phyloP scores from a whole-genome alignment of 2,888 invertebrate species.

The Hemaris fuciformis region DNA sequence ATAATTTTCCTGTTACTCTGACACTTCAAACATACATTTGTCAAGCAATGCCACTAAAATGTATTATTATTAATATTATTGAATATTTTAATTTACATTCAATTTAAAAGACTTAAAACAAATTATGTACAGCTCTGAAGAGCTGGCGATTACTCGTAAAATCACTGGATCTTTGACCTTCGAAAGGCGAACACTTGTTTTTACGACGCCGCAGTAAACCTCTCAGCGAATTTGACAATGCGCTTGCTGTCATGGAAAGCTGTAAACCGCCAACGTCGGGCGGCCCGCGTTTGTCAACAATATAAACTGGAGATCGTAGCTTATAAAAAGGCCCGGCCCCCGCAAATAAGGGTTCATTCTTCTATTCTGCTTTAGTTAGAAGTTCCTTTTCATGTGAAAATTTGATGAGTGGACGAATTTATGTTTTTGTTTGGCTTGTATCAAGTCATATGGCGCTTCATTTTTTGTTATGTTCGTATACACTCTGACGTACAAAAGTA shows the following conservation, averaged over 20 bases:
- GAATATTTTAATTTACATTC: too few species aligned
- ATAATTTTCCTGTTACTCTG: too few species aligned
- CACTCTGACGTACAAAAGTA: background rate
- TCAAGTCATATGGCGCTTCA: background rate
- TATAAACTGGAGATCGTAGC: conserved; percentile 48
- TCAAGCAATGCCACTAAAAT: too few species aligned
- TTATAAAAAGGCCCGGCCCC: conserved; percentile 24
- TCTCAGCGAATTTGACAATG: conserved; percentile 57
- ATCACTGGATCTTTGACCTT: conserved; percentile 9
- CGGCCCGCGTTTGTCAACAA: conserved; percentile 58
- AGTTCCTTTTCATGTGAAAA: conserved; percentile 15
- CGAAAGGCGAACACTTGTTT: conserved; percentile 40
- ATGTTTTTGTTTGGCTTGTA: conserved; percentile 11
- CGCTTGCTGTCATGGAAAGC: conserved; percentile 47
- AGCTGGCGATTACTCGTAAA: background rate
- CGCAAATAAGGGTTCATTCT: conserved; percentile 33
- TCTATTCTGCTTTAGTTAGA: conserved; percentile 18
- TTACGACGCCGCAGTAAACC: conserved; percentile 62
- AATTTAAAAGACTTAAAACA: too few species aligned
- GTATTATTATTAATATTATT: too few species aligned
- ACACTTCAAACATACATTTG: too few species aligned
- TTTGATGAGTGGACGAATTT: conserved; percentile 12
- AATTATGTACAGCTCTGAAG: background rate
- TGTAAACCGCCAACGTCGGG: conserved; percentile 55
- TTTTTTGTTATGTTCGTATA: background rate